Evolutionary conservation across 2,888 invertebrate genomes (phyloP).

Genomic region (Alsophila aescularia): DNA sequence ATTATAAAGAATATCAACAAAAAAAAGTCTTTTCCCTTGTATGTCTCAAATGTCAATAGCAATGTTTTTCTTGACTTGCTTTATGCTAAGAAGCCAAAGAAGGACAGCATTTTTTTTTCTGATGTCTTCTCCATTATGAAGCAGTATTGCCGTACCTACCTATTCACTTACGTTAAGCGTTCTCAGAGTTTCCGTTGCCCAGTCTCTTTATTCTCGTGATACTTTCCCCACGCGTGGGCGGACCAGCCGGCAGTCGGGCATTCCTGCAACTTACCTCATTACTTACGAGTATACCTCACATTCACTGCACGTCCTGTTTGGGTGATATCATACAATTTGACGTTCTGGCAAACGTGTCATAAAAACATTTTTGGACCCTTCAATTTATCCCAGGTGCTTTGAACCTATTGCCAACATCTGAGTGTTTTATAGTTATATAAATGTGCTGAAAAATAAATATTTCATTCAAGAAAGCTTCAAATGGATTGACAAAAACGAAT

Average conservation of each 20-base stretch:
- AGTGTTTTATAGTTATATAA: no score
- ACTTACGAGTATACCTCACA: slow-evolving; percentile 10
- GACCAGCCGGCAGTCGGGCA: slow-evolving; percentile 26
- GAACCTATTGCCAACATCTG: neutral
- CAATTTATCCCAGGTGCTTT: slow-evolving; percentile 8
- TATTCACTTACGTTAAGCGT: neutral
- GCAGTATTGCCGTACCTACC: neutral
- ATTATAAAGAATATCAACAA: no score
- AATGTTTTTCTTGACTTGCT: no score
- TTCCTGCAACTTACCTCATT: slow-evolving; percentile 33
- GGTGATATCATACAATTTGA: slow-evolving; percentile 35
- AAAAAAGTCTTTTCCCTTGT: no score
- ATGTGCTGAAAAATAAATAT: no score
- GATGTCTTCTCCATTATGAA: no score
- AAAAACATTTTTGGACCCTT: slow-evolving; percentile 11
- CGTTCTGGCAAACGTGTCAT: slow-evolving; percentile 13
- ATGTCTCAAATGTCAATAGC: no score
- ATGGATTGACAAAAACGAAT: no score
- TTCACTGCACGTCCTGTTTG: slow-evolving; percentile 31
- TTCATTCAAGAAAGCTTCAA: no score
- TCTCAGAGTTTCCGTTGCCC: neutral
- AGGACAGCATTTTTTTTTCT: no score
- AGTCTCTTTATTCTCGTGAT: slow-evolving; percentile 8
- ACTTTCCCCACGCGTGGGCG: slow-evolving; percentile 34
- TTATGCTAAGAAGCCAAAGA: no score